Base-by-base conservation (phyloP, 2,888 invertebrate species). In the Dicyrtoma fusca region DNA sequence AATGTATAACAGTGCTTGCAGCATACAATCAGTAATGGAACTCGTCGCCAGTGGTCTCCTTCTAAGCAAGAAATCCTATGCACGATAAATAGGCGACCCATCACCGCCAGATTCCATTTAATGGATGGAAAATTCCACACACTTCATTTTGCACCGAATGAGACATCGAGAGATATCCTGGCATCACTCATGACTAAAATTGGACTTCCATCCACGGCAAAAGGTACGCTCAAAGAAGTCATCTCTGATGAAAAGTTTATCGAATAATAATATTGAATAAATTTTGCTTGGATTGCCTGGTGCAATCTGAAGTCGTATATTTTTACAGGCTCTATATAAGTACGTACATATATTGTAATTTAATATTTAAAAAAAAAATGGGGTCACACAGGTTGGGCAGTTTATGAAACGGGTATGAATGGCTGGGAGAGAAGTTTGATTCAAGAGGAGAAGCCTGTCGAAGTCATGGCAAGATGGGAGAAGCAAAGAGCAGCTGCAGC, bases 401-500 rank as follows among this genome's bases (percentile, higher is more conserved):
- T 97, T 74, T 97, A 95, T 85, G 96, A 96, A 84, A 92, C 94
- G 57, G 88, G 95, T 78, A 94, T 94, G 1, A 90, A 88, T 80
- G 90, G 92, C 0, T 76, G 77, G 76, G 96, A 96, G 84, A 87
- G 96, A 66, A 92, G 93, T 81, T 86, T 97, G 78, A 87, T 90
- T 61, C 88, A 90, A 10, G 91, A 91, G 82, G 96, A 96, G 84
- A 94, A 95, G 81, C 91, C 95, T 14, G 92, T 95, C 0, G 97
- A 97, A 84, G 95, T 95, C 23, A 91, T 97, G 87, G 94, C 95
- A 5, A 91, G 95, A 82, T 97, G 96, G 96, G 97, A 97, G 84
- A 88, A 92, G 79, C 93, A 93, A 78, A 87, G 92, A 73, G 88
- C 88, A 65, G 89, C 91, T 0, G 89, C 89, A 45, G 89, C 89